phyloP scores from a whole-genome alignment of 2,888 invertebrate genomes.

The Eupithecia vulgata region DNA sequence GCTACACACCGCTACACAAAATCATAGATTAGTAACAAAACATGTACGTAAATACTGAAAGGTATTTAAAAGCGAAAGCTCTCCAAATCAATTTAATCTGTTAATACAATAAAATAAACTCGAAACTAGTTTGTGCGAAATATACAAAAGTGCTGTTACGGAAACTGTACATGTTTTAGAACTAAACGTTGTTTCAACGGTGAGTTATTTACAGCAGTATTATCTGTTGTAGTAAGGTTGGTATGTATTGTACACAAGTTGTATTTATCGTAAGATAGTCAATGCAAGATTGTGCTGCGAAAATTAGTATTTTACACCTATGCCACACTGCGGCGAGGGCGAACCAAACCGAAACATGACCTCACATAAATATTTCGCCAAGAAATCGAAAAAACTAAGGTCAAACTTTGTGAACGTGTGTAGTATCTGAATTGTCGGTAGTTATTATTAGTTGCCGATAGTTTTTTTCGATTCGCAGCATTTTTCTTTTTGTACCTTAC shows the following conservation, averaged over 20 bases:
- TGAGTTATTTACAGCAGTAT: constrained; percentile 85
- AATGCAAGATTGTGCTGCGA: constrained; percentile 84
- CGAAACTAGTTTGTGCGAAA: constrained; percentile 83
- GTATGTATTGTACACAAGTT: constrained; percentile 78
- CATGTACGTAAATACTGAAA: constrained; percentile 82
- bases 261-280: constrained; percentile 79
- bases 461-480: background rate
- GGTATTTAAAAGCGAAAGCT: constrained; percentile 84
- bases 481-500: background rate
- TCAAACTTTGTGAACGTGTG: background rate
- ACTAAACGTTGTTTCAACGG: constrained; percentile 83
- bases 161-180: constrained; percentile 86
- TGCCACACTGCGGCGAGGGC: constrained; percentile 22
- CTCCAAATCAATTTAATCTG: constrained; percentile 78
- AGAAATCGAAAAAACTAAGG: background rate
- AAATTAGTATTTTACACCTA: constrained; percentile 76
- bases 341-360: constrained; percentile 16
- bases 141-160: constrained; percentile 84
- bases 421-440: no score
- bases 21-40: constrained; percentile 83
- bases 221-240: constrained; percentile 70
- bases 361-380: background rate
- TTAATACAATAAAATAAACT: constrained; percentile 80
- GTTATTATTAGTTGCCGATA: background rate
- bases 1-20: constrained; percentile 68